A percentile compares a stretch with the other conserved stretches of the same genome.
Evolutionary conservation across 2,113 vertebrate species (phyloP).

Genomic region (Coracopsis vasa): DNA sequence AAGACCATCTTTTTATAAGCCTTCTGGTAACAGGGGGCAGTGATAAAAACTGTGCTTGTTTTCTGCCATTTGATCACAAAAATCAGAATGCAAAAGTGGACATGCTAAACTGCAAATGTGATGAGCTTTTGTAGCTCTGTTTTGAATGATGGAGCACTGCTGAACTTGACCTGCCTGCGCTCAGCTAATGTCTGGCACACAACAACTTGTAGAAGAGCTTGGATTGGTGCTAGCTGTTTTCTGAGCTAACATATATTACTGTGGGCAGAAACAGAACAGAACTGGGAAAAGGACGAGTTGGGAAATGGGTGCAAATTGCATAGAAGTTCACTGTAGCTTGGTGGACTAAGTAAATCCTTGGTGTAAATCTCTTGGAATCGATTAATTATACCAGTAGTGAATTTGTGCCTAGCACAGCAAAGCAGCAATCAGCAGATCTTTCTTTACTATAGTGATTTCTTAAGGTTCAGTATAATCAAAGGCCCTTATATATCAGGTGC

Average conservation of each 20-base stretch:
- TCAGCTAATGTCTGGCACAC: background rate
- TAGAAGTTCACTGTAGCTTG: background rate
- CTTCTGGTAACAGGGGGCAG: slow-evolving; percentile 3
- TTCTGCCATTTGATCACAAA: slow-evolving; percentile 19
- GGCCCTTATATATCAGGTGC: slow-evolving; percentile 3
- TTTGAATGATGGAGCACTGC: background rate
- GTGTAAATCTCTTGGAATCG: background rate
- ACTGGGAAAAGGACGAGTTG: background rate
- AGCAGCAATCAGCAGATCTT: slow-evolving; percentile 50
- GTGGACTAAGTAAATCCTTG: background rate
- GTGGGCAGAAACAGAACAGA: background rate
- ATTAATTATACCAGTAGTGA: slow-evolving; percentile 35
- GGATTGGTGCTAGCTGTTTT: background rate
- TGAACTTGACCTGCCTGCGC: background rate
- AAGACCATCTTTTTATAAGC: background rate
- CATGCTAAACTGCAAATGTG: slow-evolving; percentile 5
- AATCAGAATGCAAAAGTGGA: slow-evolving; percentile 27
- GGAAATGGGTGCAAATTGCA: background rate
- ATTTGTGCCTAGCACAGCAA: slow-evolving; percentile 53
- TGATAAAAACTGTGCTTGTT: slow-evolving; percentile 36
- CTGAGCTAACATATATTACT: background rate
- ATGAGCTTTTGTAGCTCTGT: background rate
- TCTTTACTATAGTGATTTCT: slow-evolving; percentile 24
- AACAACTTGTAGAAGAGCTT: background rate
- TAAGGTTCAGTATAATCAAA: slow-evolving; percentile 31